These are phyloP conservation scores for Teleogryllus occipitalis DNA, from an alignment of 1,140 invertebrate species.

Conservation along the genomic window DNA sequence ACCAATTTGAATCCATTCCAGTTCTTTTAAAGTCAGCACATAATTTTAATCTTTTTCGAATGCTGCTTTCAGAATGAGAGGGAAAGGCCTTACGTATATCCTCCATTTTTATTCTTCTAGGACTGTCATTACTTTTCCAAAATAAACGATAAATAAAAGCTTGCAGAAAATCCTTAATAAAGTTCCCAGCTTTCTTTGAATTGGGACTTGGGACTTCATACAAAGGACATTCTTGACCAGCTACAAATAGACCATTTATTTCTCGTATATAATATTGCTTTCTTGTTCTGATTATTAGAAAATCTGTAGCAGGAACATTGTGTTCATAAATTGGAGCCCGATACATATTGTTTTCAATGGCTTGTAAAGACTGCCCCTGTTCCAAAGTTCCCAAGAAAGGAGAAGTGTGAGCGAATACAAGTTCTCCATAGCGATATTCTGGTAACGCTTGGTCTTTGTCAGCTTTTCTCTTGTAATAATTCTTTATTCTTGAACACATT, in stretches of 20 bases:
- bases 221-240: conserved; percentile 93
- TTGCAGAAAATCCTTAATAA: conserved; percentile 95
- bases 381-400: conserved; percentile 91
- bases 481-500: conserved; percentile 98
- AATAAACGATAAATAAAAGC: conserved; percentile 98
- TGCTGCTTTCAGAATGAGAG: conserved; percentile 93
- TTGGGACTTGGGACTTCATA: conserved; percentile 99
- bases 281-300: conserved; percentile 85
- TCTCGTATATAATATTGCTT: conserved; percentile 87
- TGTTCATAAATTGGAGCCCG: conserved; percentile 93
- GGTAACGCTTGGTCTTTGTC: conserved; percentile 87
- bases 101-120: conserved; percentile 94
- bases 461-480: conserved; percentile 93
- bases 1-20: conserved; percentile 85
- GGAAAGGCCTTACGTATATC: conserved; percentile 97
- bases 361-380: conserved; percentile 86
- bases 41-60: conserved; percentile 91
- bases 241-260: conserved; percentile 80
- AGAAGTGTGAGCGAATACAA: conserved; percentile 91
- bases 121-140: conserved; percentile 89
- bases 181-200: conserved; percentile 97
- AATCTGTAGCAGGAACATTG: conserved; percentile 71
- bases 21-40: conserved; percentile 99
- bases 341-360: conserved; percentile 98
- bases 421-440: conserved; percentile 85